These are phyloP conservation scores for Erebia aethiops DNA, from an alignment of 2,888 invertebrate genomes.

Conservation along the genomic window DNA sequence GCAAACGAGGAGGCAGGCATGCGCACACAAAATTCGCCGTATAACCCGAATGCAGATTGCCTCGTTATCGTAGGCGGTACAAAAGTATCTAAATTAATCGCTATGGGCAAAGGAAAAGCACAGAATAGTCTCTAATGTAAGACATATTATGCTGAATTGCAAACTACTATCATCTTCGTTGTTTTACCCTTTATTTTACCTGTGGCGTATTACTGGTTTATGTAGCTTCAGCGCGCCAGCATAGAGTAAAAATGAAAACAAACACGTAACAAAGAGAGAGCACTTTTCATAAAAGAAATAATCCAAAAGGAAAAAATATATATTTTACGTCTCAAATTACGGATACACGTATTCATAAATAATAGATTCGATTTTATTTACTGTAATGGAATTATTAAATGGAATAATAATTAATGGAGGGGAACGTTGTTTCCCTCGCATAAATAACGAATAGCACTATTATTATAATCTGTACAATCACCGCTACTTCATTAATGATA, in stretches of 20 bases:
- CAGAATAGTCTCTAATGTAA: background rate
- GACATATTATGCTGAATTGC: too few species aligned
- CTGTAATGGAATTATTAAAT: background rate
- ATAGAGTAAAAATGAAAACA: too few species aligned
- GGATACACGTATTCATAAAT: background rate
- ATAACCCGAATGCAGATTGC: constrained; percentile 61
- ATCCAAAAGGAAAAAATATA: background rate
- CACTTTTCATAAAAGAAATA: background rate
- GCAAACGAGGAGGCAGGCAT: constrained; percentile 61
- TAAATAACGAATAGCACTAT: background rate
- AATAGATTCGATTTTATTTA: background rate
- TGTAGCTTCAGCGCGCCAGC: too few species aligned
- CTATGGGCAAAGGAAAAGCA: constrained; percentile 8
- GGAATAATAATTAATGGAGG: too few species aligned
- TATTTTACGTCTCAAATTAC: too few species aligned
- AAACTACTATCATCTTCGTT: too few species aligned
- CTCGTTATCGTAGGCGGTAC: constrained; percentile 55
- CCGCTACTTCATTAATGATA: constrained; percentile 9
- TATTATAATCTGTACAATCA: background rate
- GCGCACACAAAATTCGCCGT: constrained; percentile 64
- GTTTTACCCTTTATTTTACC: too few species aligned
- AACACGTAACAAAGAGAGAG: too few species aligned
- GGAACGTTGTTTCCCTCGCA: background rate
- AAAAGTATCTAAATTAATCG: constrained; percentile 40
- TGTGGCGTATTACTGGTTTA: too few species aligned